Conservation (phyloP, 1,140 invertebrate species). For the Portunus trituberculatus region DNA sequence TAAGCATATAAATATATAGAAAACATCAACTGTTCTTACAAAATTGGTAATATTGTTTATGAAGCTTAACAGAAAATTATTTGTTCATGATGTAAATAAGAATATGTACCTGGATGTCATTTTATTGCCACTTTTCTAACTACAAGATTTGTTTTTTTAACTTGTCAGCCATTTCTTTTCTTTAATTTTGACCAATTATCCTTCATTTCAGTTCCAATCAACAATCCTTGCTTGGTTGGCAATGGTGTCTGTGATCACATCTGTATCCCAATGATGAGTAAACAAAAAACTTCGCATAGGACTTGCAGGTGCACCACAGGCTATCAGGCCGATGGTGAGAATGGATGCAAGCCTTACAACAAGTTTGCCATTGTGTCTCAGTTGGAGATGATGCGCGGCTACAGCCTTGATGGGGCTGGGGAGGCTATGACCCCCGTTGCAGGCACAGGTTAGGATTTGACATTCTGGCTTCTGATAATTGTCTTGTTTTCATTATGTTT, state of each 20-base stretch:
- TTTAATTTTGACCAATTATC: slow-evolving; percentile 53
- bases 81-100: too few species aligned
- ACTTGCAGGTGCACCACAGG: slow-evolving; percentile 94
- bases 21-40: too few species aligned
- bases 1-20: too few species aligned
- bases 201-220: slow-evolving; percentile 81
- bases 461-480: not conserved
- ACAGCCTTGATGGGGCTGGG: slow-evolving; percentile 89
- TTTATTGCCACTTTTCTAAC: too few species aligned
- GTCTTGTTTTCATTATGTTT: not conserved
- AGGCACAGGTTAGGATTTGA: slow-evolving; percentile 84
- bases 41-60: too few species aligned
- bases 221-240: slow-evolving; percentile 91
- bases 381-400: slow-evolving; percentile 92
- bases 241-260: slow-evolving; percentile 97
- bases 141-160: not conserved
- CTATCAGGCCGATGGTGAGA: slow-evolving; percentile 87
- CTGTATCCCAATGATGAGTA: slow-evolving; percentile 88
- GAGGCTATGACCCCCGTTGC: slow-evolving; percentile 98
- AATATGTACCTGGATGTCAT: too few species aligned
- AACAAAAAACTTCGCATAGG: slow-evolving; percentile 82
- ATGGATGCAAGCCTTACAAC: slow-evolving; percentile 89
- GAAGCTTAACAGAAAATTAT: too few species aligned
- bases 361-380: slow-evolving; percentile 96
- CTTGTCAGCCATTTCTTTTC: not conserved